phyloP scores from a whole-genome alignment of 2,888 invertebrate species.

The Blastobasis lacticolella region DNA sequence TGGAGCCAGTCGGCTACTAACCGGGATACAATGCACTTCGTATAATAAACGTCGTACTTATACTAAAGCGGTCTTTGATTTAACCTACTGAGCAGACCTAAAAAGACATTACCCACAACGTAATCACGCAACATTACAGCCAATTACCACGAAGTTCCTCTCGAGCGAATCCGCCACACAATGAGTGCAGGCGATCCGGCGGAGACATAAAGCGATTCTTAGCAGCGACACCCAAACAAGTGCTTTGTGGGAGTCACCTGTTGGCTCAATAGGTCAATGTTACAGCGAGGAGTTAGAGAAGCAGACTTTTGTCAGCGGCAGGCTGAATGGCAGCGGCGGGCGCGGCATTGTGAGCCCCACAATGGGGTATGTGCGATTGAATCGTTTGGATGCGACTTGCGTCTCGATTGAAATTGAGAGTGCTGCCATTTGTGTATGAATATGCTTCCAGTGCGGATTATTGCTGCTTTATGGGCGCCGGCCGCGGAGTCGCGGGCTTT shows the following conservation, averaged over 20 bases:
- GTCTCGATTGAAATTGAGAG: conserved; percentile 59
- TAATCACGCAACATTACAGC: too few species aligned
- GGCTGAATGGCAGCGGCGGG: conserved; percentile 36
- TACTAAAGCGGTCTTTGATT: too few species aligned
- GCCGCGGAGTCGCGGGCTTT: too few species aligned
- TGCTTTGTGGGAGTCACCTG: conserved; percentile 63
- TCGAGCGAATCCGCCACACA: too few species aligned
- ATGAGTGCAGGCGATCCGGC: too few species aligned
- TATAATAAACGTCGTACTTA: too few species aligned
- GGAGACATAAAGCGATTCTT: conserved; percentile 11
- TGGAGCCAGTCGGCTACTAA: too few species aligned
- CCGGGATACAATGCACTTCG: too few species aligned
- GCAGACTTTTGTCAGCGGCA: conserved; percentile 60
- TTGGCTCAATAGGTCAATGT: conserved; percentile 72
- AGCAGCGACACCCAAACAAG: conserved; percentile 65
- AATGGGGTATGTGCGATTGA: conserved; percentile 58
- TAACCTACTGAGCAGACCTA: too few species aligned
- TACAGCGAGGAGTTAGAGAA: conserved; percentile 68
- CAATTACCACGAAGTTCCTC: too few species aligned
- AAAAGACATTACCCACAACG: too few species aligned
- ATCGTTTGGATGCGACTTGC: conserved; percentile 50
- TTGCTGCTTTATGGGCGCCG: background rate
- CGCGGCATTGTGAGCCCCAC: conserved; percentile 51
- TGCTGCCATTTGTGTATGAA: conserved; percentile 15
- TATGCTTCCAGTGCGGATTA: background rate